A percentile compares a stretch with the other conserved stretches of the same genome.
Conservation (phyloP, 2,113 vertebrate species). For the Irena cyanogastra region DNA sequence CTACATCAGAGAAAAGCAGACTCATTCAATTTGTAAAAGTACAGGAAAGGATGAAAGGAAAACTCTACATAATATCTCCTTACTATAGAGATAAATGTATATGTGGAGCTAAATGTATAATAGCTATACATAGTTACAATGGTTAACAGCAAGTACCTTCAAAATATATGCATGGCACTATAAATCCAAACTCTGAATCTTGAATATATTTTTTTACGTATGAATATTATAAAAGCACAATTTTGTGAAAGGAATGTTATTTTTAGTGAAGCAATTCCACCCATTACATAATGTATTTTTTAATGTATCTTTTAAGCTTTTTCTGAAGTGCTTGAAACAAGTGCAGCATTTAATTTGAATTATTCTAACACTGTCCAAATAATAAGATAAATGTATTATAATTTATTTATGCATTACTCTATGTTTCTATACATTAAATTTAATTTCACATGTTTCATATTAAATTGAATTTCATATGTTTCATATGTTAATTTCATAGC, state of each 20-base stretch:
- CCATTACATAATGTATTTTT: not conserved
- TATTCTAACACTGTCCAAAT: not conserved
- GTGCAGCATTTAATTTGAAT: not conserved
- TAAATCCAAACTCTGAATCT: not conserved
- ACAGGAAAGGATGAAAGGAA: too few relatives aligned
- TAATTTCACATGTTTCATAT: not conserved
- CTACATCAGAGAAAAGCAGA: not conserved
- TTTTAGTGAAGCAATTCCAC: not conserved
- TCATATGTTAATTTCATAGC: too few relatives aligned
- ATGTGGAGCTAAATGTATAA: not conserved
- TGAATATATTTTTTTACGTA: not conserved
- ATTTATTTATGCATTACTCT: not conserved
- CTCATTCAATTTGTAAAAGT: not conserved
- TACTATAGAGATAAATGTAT: not conserved
- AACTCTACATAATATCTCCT: not conserved
- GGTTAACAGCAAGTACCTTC: not conserved
- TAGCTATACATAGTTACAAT: not conserved
- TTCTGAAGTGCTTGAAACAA: not conserved
- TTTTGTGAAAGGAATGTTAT: not conserved
- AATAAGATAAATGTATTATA: not conserved
- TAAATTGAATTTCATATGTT: not conserved
- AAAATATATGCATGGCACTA: not conserved
- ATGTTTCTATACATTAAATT: not conserved
- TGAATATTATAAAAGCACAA: not conserved
- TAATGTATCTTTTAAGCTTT: not conserved